Conservation (phyloP, 2,888 invertebrate genomes). For the Ecliptopera silaceata region DNA sequence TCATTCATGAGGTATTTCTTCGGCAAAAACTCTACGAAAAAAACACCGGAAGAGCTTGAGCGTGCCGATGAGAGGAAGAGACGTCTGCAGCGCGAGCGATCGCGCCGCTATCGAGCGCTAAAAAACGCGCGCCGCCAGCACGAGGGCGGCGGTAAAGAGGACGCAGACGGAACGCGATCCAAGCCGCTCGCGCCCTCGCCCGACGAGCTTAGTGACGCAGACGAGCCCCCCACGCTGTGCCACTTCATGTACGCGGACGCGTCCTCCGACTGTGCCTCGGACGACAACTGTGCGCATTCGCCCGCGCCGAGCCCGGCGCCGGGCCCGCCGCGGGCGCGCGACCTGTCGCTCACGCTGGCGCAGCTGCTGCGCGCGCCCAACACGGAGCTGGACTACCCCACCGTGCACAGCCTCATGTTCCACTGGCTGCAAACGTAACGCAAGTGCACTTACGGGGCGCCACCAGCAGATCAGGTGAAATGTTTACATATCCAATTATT, state of each 20-base stretch:
- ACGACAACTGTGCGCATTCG: conserved; percentile 74
- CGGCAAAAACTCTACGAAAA: conserved; percentile 73
- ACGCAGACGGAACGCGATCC: conserved; percentile 48
- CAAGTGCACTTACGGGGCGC: conserved; percentile 14
- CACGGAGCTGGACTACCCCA: conserved; percentile 75
- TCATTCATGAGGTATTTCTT: conserved; percentile 80
- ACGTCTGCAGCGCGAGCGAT: conserved; percentile 71
- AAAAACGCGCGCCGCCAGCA: conserved; percentile 76
- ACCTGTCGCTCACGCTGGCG: conserved; percentile 55
- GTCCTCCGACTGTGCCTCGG: conserved; percentile 70
- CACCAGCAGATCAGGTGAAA: conserved; percentile 31
- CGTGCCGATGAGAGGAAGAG: conserved; percentile 76
- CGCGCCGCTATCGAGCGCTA: conserved; percentile 71
- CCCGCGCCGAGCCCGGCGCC: conserved; percentile 56
- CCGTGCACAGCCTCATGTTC: conserved; percentile 80
- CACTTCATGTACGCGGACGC: conserved; percentile 59
- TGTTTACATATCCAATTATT: conserved; percentile 38
- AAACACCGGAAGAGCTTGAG: conserved; percentile 74
- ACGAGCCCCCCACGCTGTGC: conserved; percentile 76
- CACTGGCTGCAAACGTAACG: conserved; percentile 81
- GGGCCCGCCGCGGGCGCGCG: conserved; percentile 47
- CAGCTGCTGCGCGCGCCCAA: conserved; percentile 74
- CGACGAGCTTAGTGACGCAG: conserved; percentile 70
- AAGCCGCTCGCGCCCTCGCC: conserved; percentile 58
- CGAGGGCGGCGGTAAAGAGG: conserved; percentile 60